Base-by-base conservation (phyloP, 2,797 vertebrate species). In the Melanotaenia trifasciata region DNA sequence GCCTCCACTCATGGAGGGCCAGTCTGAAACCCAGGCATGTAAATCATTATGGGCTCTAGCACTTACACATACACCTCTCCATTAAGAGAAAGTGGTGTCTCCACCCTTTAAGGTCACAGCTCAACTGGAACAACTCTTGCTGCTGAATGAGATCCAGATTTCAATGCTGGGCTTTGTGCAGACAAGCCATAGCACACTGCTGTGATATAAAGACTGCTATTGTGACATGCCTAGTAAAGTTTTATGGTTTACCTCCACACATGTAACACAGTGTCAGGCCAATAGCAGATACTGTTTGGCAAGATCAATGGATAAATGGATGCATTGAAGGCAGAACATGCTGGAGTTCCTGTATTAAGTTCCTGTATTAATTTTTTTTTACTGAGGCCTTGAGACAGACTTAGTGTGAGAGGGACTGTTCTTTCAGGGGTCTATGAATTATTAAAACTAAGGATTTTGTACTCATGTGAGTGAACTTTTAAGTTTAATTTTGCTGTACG, bases 101-200 rank as follows among this genome's bases (percentile, higher is more conserved):
- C 90, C 90, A 64, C 91, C 87, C 91, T 86, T 64, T 64, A 83
- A 86, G 87, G 89, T 91, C 89, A 84, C 67, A 75, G 82, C 86
- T 84, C 87, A 77, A 86, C 88, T 50, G 81, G 59, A 77, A 81
- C 76, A 68, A 81, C 85, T 86, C 87, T 87, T 67, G 30, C 81
- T 18, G 64, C 79, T 81, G 84, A 90, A 89, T 85, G 86, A 84
- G 84, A 86, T 85, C 89, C 88, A 87, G 83, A 79, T 90, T 84
- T 92, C 84, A 92, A 91, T 92, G 85, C 65, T 0, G 36, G 74
- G 71, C 87, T 92, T 91, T 93, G 91, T 93, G 84, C 60, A 56
- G 76, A 77, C 81, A 51, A 63, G 69, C 74, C 57, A 47, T 57
- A 36, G 76, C 79, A 47, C 84, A 66, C 67, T 11, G 81, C 83